Evolutionary conservation across 2,797 vertebrate species (phyloP), one percentile per base, ranked within the genome.

Genomic region (Acipenser ruthenus): DNA sequence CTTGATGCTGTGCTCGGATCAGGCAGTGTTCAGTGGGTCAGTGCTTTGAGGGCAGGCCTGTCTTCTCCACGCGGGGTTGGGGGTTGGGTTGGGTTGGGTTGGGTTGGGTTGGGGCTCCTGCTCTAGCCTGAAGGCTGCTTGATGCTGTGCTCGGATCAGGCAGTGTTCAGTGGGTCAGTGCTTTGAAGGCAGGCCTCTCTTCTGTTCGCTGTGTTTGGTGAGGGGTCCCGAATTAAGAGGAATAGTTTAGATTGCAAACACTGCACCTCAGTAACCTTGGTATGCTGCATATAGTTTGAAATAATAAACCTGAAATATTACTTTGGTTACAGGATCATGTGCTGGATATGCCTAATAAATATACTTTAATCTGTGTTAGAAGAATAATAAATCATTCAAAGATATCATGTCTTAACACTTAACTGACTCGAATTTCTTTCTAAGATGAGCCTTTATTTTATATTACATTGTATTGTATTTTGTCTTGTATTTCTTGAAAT

Each of bases 211-310:
- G 79, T 74, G 78, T 84, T 88, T 87, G 81, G 79, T 82, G 86
- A 88, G 84, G 82, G 77, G 87, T 88, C 79, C 80, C 73, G 67
- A 65, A 86, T 81, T 77, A 72, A 78, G 82, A 85, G 81, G 78
- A 74, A 79, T 84, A 83, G 81, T 83, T 82, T 84, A 88, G 79
- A 87, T 85, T 82, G 81, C 78, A 82, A 92, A 89, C 89, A 88
- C 84, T 89, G 88, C 92, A 93, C 93, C 93, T 95, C 93, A 92
- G 86, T 90, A 91, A 91, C 92, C 91, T 94, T 89, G 84, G 87
- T 90, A 93, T 96, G 93, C 94, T 93, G 92, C 93, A 93, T 89
- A 89, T 88, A 89, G 76, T 81, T 88, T 78, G 90, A 91, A 90
- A 87, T 87, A 83, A 82, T 81, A 89, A 86, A 87, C 86, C 88